Evolutionary conservation across 2,797 vertebrate species (phyloP).

Genomic region (Rhinogobio ventralis): DNA sequence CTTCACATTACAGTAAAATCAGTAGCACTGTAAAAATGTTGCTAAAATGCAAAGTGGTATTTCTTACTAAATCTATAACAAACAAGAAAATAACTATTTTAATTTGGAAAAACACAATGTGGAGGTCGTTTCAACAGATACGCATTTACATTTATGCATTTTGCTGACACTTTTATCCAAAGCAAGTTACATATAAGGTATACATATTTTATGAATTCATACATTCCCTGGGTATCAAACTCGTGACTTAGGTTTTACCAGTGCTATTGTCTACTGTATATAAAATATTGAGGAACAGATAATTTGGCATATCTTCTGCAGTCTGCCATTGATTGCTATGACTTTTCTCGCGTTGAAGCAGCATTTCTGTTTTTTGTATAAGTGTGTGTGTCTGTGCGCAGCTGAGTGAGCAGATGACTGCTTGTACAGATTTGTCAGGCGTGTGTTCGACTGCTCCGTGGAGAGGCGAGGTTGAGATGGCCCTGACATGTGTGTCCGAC

Average conservation of each 20-base stretch:
- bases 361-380: neutral
- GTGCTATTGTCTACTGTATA: too few species aligned
- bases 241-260: neutral
- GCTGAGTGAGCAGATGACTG: slow-evolving; percentile 61
- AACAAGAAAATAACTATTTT: neutral
- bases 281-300: neutral
- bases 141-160: neutral
- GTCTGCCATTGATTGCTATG: slow-evolving; percentile 66
- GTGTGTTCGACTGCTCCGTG: slow-evolving; percentile 60
- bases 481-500: slow-evolving; percentile 80
- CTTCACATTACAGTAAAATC: neutral
- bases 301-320: slow-evolving; percentile 11
- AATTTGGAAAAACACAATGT: neutral
- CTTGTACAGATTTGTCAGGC: slow-evolving; percentile 76
- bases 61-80: neutral
- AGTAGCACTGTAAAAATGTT: neutral
- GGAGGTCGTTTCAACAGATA: neutral
- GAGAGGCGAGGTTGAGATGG: slow-evolving; percentile 70
- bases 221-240: neutral
- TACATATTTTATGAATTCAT: neutral
- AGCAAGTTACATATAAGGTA: neutral
- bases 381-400: neutral
- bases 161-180: neutral
- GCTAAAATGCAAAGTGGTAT: neutral
- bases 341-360: slow-evolving; percentile 33